Evolutionary conservation across 1,140 invertebrate species (phyloP), one percentile per base, ranked within the genome.

Genomic region (Drosophila triauraria): DNA sequence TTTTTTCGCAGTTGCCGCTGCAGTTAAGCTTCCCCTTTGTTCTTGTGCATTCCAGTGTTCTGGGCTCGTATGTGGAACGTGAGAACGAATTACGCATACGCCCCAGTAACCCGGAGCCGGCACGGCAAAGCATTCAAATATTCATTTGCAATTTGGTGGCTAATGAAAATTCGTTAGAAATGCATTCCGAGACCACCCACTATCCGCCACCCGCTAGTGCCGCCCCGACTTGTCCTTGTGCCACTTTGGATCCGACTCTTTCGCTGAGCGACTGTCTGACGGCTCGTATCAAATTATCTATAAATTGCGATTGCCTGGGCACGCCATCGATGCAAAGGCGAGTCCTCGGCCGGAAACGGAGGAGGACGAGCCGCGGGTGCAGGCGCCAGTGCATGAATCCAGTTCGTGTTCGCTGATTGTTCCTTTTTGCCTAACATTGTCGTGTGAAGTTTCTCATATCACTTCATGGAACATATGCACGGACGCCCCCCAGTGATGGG

Each of bases 271-370:
- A 44, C 75, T 78, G 82, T 81, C 78, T 75, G 69, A 64, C 75
- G 83, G 65, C 50, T 76, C 65, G 77, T 80, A 87, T 84, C 84
- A 88, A 87, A 87, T 87, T 88, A 88, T 87, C 85, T 88, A 81
- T 87, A 78, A 88, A 87, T 81, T 80, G 84, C 77, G 77, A 79
- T 82, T 78, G 82, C 83, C 65, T 44, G 60, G 47, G 71, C 84
- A 87, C 77, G 84, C 84, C 64, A 87, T 78, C 80, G 47, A 78
- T 74, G 51, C 78, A 74, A 47, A 59, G 51, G 60, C 46, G 56
- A 38, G 56, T 53, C 63, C 64, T 17, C 40, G n/a, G 15, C 8
- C 27, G 47, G 47, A 68, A 54, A 53, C 35, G 48, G 30, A 32
- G 47, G 7, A 15, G 43, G 30, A 35, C 47, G 15, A 51, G 38